Base-by-base conservation (phyloP, 2,888 invertebrate genomes). In the Matsumyia berberina region DNA sequence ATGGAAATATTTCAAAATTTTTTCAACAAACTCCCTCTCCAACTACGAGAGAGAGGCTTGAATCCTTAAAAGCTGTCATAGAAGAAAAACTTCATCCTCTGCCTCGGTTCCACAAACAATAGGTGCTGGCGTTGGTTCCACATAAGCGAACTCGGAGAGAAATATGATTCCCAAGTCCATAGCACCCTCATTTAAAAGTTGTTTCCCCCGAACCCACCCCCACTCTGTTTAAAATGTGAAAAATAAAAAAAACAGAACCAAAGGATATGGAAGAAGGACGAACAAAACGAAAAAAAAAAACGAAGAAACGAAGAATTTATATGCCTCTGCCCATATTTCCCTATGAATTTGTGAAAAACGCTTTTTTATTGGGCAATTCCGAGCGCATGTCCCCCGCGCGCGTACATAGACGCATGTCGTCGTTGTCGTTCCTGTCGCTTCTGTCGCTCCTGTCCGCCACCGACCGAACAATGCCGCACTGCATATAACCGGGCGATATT, bases 281-380 rank as follows among this genome's bases (percentile, higher is more conserved):
- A n/a, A 53, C 67, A 79, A 87, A 87, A 78, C 86, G 64, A 76
- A 51, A 81, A 85, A 76, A 86, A 86, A 80, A 86, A 67, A 73
- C 42, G 79, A 85, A 76, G 85, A 86, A 85, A 86, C 87, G 87
- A 89, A 87, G 87, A 86, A 86, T 85, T 86, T 87, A 83, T 88
- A 87, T 88, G 87, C 80, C 87, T 87, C 87, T 86, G 86, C 87
- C 87, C 87, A 88, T 87, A 88, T 88, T 88, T 88, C 87, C 87
- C 87, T 88, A 88, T 88, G 88, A 89, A 88, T 88, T 86, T 88
- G 87, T 87, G 87, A 88, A 88, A 87, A 87, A 88, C 88, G 88
- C 86, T 87, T 87, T 88, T 89, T 88, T 88, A 88, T 89, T 89
- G 89, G 89, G 87, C 88, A 88, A 88, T 88, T 88, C 86, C 86